A percentile compares a stretch with the other conserved stretches of the same genome.
These are phyloP conservation scores for Falco novaeseelandiae DNA, from an alignment of 2,797 vertebrate species.

Conservation along the genomic window DNA sequence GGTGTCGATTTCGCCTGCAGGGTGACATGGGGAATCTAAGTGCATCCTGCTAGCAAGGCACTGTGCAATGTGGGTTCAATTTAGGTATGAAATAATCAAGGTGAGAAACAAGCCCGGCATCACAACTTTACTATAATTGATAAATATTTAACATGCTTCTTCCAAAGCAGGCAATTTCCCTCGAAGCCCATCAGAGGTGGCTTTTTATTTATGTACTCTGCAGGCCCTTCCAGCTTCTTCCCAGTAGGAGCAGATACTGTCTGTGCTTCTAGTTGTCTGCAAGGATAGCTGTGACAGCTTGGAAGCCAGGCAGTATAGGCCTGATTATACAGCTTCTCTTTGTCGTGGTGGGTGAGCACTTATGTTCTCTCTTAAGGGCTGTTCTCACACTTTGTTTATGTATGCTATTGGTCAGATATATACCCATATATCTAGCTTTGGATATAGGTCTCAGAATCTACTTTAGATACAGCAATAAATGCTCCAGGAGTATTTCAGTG, in stretches of 20 bases:
- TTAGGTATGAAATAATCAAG: not conserved
- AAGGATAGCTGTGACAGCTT: not conserved
- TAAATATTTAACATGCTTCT: not conserved
- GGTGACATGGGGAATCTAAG: not conserved
- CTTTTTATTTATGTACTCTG: not conserved
- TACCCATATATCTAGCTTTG: not conserved
- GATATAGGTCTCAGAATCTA: not conserved
- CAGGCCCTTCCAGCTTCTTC: not conserved
- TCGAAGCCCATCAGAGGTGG: not conserved
- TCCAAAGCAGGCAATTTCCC: not conserved
- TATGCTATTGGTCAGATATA: not conserved
- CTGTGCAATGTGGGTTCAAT: not conserved
- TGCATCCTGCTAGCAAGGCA: not conserved
- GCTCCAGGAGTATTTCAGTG: not conserved
- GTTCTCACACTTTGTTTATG: not conserved
- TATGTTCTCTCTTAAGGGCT: not conserved
- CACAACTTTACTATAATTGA: not conserved
- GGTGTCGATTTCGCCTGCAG: not conserved
- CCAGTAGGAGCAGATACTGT: not conserved
- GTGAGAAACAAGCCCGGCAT: not conserved
- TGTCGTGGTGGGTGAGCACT: not conserved
- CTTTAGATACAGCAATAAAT: not conserved
- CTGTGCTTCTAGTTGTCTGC: not conserved
- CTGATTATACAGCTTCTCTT: not conserved
- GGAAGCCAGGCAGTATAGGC: not conserved